These are phyloP conservation scores for Keiferia lycopersicella DNA, from an alignment of 2,888 invertebrate species.

Conservation along the genomic window DNA sequence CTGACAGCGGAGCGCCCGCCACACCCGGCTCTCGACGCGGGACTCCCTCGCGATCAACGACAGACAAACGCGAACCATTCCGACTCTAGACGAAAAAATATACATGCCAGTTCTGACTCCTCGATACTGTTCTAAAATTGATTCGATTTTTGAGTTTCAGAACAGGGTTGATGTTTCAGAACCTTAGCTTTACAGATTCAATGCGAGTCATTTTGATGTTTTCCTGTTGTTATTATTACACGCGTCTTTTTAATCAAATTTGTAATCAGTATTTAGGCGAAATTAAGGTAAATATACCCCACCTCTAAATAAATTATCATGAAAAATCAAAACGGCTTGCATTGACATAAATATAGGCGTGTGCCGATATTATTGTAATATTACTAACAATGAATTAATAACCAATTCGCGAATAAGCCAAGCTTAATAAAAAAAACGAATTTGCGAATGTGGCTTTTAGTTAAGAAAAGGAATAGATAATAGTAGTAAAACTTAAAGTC, in stretches of 20 bases:
- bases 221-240: slow-evolving; percentile 37
- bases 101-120: slow-evolving; percentile 30
- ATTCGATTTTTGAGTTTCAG: slow-evolving; percentile 26
- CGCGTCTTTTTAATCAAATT: slow-evolving; percentile 36
- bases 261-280: slow-evolving; percentile 44
- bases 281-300: slow-evolving; percentile 37
- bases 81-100: slow-evolving; percentile 82
- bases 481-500: slow-evolving; percentile 79
- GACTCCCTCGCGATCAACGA: slow-evolving; percentile 64
- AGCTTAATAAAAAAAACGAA: slow-evolving; percentile 68
- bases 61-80: slow-evolving; percentile 86
- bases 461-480: slow-evolving; percentile 66
- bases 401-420: slow-evolving; percentile 75
- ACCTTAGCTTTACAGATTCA: slow-evolving; percentile 38
- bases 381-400: slow-evolving; percentile 68
- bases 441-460: slow-evolving; percentile 75
- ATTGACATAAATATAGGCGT: slow-evolving; percentile 40
- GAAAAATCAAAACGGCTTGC: slow-evolving; percentile 51
- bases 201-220: slow-evolving; percentile 55
- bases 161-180: slow-evolving; percentile 26
- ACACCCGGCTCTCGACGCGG: slow-evolving; percentile 68
- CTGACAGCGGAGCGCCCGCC: slow-evolving; percentile 82
- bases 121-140: slow-evolving; percentile 33
- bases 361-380: slow-evolving; percentile 59
- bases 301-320: slow-evolving; percentile 30